Conservation (phyloP, 2,797 vertebrate genomes). For the Liasis olivaceus region DNA sequence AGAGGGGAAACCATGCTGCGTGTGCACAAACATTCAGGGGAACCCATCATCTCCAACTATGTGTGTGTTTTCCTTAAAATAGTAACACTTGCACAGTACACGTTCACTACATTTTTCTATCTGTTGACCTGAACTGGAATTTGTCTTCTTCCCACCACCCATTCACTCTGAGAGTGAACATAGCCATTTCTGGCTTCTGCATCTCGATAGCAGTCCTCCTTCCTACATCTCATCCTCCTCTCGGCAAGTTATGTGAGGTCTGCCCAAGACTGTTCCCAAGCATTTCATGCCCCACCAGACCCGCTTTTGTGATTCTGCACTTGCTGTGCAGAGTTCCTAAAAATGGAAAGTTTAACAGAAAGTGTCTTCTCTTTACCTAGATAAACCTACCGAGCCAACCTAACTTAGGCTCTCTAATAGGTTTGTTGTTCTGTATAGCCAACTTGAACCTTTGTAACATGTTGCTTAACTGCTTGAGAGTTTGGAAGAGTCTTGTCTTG, state of each 20-base stretch:
- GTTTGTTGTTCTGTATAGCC: slow-evolving; percentile 51
- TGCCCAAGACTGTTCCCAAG: background rate
- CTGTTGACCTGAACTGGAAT: slow-evolving; percentile 53
- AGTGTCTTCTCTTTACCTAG: slow-evolving; percentile 72
- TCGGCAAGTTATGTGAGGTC: background rate
- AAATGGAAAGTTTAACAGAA: slow-evolving; percentile 71
- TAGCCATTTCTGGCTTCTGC: fast-evolving
- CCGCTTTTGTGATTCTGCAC: fast-evolving
- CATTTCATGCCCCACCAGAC: background rate
- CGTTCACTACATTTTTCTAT: slow-evolving; percentile 35
- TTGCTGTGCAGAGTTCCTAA: slow-evolving; percentile 52
- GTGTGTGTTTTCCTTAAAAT: slow-evolving; percentile 2
- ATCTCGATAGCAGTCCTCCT: background rate
- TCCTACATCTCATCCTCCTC: background rate
- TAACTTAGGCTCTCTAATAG: slow-evolving; percentile 48
- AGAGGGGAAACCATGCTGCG: background rate
- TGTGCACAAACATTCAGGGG: background rate
- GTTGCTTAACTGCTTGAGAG: slow-evolving; percentile 40
- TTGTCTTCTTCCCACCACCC: background rate
- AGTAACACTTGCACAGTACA: slow-evolving; percentile 69
- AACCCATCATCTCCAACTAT: background rate
- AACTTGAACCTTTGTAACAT: slow-evolving; percentile 34
- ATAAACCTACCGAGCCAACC: slow-evolving; percentile 57
- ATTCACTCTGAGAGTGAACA: background rate
- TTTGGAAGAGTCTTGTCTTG: slow-evolving; percentile 42